A percentile compares a stretch with the other conserved stretches of the same genome.
Conservation (phyloP, 2,113 vertebrate species). For the Aegithalos caudatus region DNA sequence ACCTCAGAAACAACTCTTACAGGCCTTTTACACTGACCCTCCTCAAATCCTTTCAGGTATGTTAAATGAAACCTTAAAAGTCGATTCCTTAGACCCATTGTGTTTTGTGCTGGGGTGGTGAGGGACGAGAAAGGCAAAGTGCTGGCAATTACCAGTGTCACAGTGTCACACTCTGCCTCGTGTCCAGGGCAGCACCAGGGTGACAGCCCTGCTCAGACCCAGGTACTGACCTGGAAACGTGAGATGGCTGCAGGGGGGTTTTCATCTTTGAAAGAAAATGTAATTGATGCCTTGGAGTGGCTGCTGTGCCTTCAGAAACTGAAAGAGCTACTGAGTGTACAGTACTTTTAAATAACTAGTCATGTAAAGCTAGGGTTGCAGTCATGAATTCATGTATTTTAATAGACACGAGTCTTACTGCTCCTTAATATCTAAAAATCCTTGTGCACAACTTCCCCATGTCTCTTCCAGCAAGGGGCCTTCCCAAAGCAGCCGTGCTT, state of each 20-base stretch:
- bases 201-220: not conserved
- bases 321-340: not conserved
- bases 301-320: not conserved
- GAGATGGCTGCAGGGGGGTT: not conserved
- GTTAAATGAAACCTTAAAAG: not conserved
- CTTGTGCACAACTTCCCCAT: not conserved
- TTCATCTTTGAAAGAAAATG: not conserved
- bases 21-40: not conserved
- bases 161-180: not conserved
- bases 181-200: not conserved
- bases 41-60: not conserved
- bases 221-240: not conserved
- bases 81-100: not conserved
- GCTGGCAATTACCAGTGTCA: not conserved
- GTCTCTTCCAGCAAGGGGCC: not conserved
- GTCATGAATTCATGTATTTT: not conserved
- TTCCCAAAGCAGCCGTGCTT: not conserved
- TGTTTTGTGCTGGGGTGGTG: not conserved
- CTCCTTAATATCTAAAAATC: not conserved
- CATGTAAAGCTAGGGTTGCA: not conserved
- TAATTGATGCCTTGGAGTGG: not conserved
- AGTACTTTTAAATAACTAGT: not conserved
- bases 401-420: not conserved
- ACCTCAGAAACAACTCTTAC: not conserved
- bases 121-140: not conserved